phyloP scores from a whole-genome alignment of 92 coral and sea anemone genomes.

The Meandrina meandrites region DNA sequence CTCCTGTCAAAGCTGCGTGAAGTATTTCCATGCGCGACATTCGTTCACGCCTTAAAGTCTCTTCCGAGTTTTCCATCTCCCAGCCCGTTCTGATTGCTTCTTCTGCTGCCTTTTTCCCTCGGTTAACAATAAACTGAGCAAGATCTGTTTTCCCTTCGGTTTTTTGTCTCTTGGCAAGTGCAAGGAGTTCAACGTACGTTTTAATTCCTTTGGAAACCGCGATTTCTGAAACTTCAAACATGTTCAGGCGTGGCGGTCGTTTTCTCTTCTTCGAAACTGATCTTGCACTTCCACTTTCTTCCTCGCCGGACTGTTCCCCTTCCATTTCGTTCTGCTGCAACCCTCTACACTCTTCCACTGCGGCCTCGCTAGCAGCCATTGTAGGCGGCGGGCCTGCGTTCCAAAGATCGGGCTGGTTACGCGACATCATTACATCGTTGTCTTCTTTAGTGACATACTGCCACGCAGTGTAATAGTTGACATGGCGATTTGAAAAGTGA shows the following conservation, averaged over 20 bases:
- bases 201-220: slow-evolving; percentile 28
- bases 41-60: too few relatives aligned
- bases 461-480: slow-evolving; percentile 44
- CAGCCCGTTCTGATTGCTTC: slow-evolving; percentile 39
- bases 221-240: slow-evolving; percentile 38
- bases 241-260: slow-evolving; percentile 2
- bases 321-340: neutral
- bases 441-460: slow-evolving; percentile 45
- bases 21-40: too few relatives aligned
- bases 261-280: neutral
- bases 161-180: slow-evolving; percentile 37
- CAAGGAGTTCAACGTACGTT: slow-evolving; percentile 7
- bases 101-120: slow-evolving; percentile 36
- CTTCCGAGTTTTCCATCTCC: slow-evolving; percentile 36
- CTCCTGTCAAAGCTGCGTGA: too few relatives aligned
- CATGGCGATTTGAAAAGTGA: slow-evolving; percentile 36
- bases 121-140: slow-evolving; percentile 37
- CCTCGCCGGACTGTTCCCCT: neutral
- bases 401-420: slow-evolving; percentile 43
- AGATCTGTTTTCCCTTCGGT: slow-evolving; percentile 39
- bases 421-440: slow-evolving; percentile 18
- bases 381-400: slow-evolving; percentile 31
- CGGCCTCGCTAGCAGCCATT: slow-evolving; percentile 28
- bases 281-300: neutral
- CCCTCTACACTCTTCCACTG: neutral